A percentile compares a stretch with the other conserved stretches of the same genome.
These are phyloP conservation scores for Platorchestia sp. DNA, from an alignment of 1,140 invertebrate species.

Conservation along the genomic window DNA sequence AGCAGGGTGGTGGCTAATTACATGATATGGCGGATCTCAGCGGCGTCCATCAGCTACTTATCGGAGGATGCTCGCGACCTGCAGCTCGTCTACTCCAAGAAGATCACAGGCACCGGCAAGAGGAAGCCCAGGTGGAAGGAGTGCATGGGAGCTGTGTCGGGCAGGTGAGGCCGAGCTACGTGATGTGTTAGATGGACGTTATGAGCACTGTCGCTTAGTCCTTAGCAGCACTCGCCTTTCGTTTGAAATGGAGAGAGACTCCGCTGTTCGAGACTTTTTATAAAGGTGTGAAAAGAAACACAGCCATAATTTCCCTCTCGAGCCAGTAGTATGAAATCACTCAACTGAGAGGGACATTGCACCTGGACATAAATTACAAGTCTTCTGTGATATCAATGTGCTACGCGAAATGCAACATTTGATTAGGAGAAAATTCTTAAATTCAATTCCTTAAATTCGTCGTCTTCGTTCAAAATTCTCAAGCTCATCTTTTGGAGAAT, in stretches of 20 bases:
- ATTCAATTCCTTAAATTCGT: too few relatives aligned
- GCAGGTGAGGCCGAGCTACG: conserved; percentile 73
- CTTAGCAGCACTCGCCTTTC: background rate
- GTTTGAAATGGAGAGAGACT: background rate
- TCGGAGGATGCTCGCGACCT: conserved; percentile 80
- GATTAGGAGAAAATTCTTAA: too few relatives aligned
- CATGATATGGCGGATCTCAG: conserved; percentile 84
- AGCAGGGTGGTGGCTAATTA: conserved; percentile 82
- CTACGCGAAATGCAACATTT: too few relatives aligned
- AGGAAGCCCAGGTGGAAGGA: conserved; percentile 88
- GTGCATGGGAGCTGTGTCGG: conserved; percentile 81
- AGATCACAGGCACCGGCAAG: conserved; percentile 81
- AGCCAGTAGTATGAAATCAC: background rate
- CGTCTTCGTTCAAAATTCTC: too few relatives aligned
- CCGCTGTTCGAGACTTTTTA: background rate
- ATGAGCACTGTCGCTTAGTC: background rate
- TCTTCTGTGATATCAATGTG: too few relatives aligned
- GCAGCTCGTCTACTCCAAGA: conserved; percentile 81
- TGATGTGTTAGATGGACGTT: background rate
- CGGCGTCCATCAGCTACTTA: conserved; percentile 81
- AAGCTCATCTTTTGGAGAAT: too few relatives aligned
- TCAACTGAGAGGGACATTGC: background rate
- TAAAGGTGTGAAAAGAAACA: background rate
- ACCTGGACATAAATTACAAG: too few relatives aligned
- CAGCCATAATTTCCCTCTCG: background rate